Conservation (phyloP, 64 coral and sea anemone species). For the Pachyseris speciosa region DNA sequence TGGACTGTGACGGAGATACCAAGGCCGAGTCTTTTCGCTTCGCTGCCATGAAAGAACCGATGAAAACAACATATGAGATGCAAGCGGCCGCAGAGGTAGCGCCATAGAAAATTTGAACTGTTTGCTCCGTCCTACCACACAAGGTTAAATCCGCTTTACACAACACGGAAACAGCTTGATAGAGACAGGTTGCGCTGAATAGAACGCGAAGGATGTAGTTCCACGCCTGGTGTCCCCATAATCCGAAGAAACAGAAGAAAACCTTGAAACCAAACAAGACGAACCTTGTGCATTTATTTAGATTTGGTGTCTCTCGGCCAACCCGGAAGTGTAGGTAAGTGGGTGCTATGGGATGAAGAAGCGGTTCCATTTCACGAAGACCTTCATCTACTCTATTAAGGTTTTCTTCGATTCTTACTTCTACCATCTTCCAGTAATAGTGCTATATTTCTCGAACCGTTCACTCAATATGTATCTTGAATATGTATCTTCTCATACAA, state of each 20-base stretch:
- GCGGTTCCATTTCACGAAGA: neutral
- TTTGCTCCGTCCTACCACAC: too few relatives aligned
- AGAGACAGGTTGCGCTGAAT: constrained; percentile 13
- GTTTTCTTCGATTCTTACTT: too few relatives aligned
- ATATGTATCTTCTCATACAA: too few relatives aligned
- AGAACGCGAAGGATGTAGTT: constrained; percentile 13
- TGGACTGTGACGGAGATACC: constrained; percentile 13
- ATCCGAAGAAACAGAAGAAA: constrained; percentile 3
- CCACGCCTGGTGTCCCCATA: constrained; percentile 35
- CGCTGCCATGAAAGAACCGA: constrained; percentile 13
- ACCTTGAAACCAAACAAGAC: neutral
- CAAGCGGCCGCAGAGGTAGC: neutral
- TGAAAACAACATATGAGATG: constrained; percentile 35
- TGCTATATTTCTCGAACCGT: too few relatives aligned
- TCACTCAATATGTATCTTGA: too few relatives aligned
- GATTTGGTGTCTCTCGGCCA: neutral
- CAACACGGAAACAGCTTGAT: constrained; percentile 8
- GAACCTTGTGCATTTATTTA: neutral
- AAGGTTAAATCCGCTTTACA: neutral
- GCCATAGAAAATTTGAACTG: constrained; percentile 6
- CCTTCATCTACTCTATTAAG: too few relatives aligned
- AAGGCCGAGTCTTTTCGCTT: constrained; percentile 14
- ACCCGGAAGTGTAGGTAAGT: neutral
- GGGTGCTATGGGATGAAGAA: neutral
- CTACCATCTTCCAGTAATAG: too few relatives aligned